Evolutionary conservation across 2,888 invertebrate genomes (phyloP), one percentile per base, ranked within the genome.

Genomic region (Phytoseiulus persimilis): DNA sequence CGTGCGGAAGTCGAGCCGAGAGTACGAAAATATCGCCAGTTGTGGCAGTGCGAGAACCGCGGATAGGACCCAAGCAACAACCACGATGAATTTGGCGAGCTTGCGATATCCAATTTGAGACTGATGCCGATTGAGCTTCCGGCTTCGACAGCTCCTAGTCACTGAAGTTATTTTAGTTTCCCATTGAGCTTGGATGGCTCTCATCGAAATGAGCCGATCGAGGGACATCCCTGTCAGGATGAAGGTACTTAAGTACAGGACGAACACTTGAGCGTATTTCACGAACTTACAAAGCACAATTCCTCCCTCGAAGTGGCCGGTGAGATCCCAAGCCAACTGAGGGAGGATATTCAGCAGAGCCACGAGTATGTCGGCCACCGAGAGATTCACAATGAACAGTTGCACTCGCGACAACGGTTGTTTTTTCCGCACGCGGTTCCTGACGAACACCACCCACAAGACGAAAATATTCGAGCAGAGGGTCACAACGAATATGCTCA

Each of bases 361-460:
- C 89, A 92, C 92, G 45, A 92, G 89, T 31, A 92, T 90, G 89
- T 92, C 92, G 3, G 92, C 91, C 83, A 92, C 83, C 87, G 91
- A 91, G 33, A 92, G 90, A 90, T 92, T 92, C 87, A 92, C 89
- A 91, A 92, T 92, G 91, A 92, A 92, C 31, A 91, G 90, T 90
- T 92, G 91, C 90, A 91, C 91, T n/a, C 92, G 91, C 0, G 91
- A 91, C 89, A 91, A 33, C 2, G 87, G 33, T 39, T 39, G 39
- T 87, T 87, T 87, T 33, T 45, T 31, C 3, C 45, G 45, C 11
- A 87, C 87, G 6, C 87, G 87, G 18, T 45, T 87, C 33, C 87
- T 33, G 0, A 87, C 39, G 33, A 87, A 87, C 28, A 87, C 87
- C 0, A 45, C 87, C 87, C 87, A 87, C 6, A 87, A 18, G n/a